Evolutionary conservation across 2,797 vertebrate genomes (phyloP).

Genomic region (Vultur gryphus): DNA sequence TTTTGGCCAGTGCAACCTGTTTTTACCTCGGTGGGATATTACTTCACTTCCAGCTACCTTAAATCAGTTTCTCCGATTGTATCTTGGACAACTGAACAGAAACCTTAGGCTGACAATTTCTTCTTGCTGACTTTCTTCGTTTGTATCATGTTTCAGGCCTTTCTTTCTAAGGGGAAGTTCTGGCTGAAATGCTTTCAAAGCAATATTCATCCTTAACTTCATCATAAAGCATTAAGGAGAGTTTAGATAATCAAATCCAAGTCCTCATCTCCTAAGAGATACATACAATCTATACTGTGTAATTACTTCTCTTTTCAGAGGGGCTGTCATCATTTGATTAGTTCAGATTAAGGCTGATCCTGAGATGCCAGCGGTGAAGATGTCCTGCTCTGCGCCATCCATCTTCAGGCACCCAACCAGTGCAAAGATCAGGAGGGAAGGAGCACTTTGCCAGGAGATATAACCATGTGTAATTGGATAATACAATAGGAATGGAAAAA

Average conservation of each 20-base stretch:
- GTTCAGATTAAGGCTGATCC: neutral
- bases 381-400: neutral
- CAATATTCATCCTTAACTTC: slow-evolving; percentile 37
- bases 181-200: slow-evolving; percentile 41
- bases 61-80: slow-evolving; percentile 9
- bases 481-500: neutral
- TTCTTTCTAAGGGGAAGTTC: slow-evolving; percentile 5
- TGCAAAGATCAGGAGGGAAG: neutral
- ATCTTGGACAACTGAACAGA: slow-evolving; percentile 25
- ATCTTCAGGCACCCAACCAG: neutral
- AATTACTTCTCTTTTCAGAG: slow-evolving; percentile 34
- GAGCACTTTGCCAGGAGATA: neutral
- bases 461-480: neutral
- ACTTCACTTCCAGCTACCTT: slow-evolving; percentile 38
- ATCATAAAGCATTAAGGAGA: slow-evolving; percentile 37
- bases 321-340: slow-evolving; percentile 25
- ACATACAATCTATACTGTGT: neutral
- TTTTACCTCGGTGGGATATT: slow-evolving; percentile 12
- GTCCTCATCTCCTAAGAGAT: slow-evolving; percentile 17
- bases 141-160: neutral
- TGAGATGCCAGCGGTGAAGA: neutral
- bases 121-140: slow-evolving; percentile 9
- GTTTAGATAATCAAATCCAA: slow-evolving; percentile 54
- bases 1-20: neutral
- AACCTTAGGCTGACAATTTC: slow-evolving; percentile 1